These are phyloP conservation scores for Drosophila watanabei DNA, from an alignment of 1,140 invertebrate genomes.

Conservation along the genomic window DNA sequence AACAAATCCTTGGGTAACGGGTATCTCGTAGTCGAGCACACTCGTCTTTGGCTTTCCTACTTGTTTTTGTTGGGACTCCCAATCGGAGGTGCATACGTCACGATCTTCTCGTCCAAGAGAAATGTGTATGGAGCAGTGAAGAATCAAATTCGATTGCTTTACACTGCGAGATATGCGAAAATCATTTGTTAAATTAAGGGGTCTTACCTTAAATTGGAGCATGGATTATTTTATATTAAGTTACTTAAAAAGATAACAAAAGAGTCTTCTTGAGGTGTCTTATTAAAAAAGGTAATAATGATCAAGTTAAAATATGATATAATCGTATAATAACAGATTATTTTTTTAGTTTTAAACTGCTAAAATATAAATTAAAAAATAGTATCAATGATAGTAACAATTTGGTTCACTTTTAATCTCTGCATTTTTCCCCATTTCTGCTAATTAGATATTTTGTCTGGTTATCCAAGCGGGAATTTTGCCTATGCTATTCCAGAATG, in stretches of 20 bases:
- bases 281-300: no score
- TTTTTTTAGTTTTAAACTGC: neutral
- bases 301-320: no score
- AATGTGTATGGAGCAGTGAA: neutral
- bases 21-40: neutral
- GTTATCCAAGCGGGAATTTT: neutral
- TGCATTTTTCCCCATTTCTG: constrained; percentile 4
- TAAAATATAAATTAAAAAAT: neutral
- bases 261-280: no score
- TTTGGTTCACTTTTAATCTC: neutral
- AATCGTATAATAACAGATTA: neutral
- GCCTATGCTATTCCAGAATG: neutral
- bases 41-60: neutral
- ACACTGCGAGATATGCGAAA: neutral
- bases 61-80: constrained; percentile 54
- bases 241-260: neutral
- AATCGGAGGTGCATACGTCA: constrained; percentile 33
- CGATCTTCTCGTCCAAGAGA: neutral
- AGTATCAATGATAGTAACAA: neutral
- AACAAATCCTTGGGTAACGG: neutral
- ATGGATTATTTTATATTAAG: neutral
- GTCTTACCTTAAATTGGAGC: neutral
- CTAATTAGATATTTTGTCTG: neutral
- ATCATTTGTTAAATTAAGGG: neutral
- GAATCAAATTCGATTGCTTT: neutral